Base-by-base conservation (phyloP, 2,113 vertebrate genomes). In the Panthera leo region DNA sequence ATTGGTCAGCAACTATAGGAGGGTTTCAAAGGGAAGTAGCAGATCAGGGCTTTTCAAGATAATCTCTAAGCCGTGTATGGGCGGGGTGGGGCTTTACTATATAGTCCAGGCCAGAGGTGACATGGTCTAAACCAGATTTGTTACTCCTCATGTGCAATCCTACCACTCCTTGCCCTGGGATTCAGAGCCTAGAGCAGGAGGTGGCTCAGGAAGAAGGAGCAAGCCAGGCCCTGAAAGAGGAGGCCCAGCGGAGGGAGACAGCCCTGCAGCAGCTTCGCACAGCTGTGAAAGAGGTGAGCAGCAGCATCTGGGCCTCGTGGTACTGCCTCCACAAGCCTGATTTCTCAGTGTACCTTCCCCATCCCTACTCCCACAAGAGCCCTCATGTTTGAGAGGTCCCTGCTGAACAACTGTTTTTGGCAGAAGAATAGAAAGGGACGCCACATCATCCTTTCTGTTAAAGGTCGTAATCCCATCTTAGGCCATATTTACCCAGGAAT, bases 201-300 rank as follows among this genome's bases (percentile, higher is more conserved):
- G 98, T 99, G 84, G 98, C 98, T 93, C 99, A 99, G 98, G 99
- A 99, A 97, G 99, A 99, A 95, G 99, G 98, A 96, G 99, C 98
- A 96, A 99, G 99, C 89, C 99, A 99, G 96, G 99, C 99, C 94
- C 98, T 99, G 93, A 99, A 98, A 96, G 99, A 99, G 51, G 99
- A 99, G 85, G 98, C 99, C 0, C 51, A 98, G 94, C 98, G 98
- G 91, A 99, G 99, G 98, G 99, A 99, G 97, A 99, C 98, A 27
- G 98, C 98, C 0, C 96, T 99, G 97, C 98, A 99, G 31, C 99
- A 99, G 97, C 99, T 99, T 61, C 99, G 98, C 86, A 97, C 98
- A 0, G 99, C 99, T 1, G 99, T 99, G 98, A 99, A 99, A 97
- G 99, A 99, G 99, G 99, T 99, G 51, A 99, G 99, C 58, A 67